A percentile compares a stretch with the other conserved stretches of the same genome.
Conservation (phyloP, 2,797 vertebrate species). For the Channa striata region DNA sequence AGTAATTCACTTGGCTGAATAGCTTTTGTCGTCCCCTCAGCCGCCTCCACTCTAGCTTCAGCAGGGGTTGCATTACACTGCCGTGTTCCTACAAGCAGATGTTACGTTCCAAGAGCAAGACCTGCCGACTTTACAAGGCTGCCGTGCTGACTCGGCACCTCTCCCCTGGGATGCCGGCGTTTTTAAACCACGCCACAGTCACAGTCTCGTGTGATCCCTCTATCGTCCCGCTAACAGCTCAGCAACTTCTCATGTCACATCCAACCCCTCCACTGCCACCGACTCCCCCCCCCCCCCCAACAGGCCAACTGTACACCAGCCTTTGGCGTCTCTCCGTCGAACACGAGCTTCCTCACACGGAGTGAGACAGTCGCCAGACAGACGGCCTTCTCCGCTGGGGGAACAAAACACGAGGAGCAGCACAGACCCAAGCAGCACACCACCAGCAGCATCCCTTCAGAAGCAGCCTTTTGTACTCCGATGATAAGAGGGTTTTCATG, state of each 20-base stretch:
- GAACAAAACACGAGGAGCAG: conserved; percentile 32
- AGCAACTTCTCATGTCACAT: conserved; percentile 48
- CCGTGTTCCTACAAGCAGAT: conserved; percentile 39
- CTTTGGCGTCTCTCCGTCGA: conserved; percentile 51
- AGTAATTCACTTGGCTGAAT: conserved; percentile 39
- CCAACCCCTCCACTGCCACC: conserved; percentile 1
- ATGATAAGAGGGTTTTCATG: conserved; percentile 59
- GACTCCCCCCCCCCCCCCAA: conserved; percentile 43
- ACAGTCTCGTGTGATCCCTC: conserved; percentile 47
- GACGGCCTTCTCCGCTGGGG: conserved; percentile 31
- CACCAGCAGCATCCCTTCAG: conserved; percentile 50
- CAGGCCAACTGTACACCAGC: conserved; percentile 67
- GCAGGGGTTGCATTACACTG: conserved; percentile 23
- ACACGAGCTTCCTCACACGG: conserved; percentile 41
- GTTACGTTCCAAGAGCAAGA: conserved; percentile 35
- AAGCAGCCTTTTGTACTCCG: conserved; percentile 52
- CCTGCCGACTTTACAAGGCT: conserved; percentile 44
- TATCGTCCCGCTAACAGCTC: conserved; percentile 55
- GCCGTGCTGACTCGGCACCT: conserved; percentile 37
- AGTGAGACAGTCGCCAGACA: conserved; percentile 51
- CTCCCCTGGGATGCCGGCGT: conserved; percentile 44
- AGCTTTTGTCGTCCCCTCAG: conserved; percentile 32
- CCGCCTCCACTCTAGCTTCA: conserved; percentile 47
- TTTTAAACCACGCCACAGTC: conserved; percentile 51
- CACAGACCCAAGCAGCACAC: conserved; percentile 32